Evolutionary conservation across 2,888 invertebrate species (phyloP), one percentile per base, ranked within the genome.

Genomic region (Lithosia quadra): DNA sequence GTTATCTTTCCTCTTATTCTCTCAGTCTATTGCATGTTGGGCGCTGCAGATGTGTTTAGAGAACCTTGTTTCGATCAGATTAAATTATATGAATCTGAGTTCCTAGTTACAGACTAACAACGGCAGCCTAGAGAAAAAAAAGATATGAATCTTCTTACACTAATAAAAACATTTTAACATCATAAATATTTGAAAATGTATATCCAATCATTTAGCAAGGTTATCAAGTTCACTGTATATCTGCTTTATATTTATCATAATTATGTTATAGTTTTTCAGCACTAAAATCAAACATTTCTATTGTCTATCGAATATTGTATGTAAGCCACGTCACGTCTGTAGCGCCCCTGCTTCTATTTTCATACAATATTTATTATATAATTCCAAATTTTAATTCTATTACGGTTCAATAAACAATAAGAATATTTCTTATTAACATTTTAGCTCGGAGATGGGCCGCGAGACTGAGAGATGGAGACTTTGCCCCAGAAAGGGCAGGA

Each of bases 381-480:
- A 73, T 67, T 70, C 65, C 1, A 75, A 74, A 63, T 68, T 74
- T 28, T 71, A 66, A 65, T 67, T 53, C 43, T 67, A 34, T 65
- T 64, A 49, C 69, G 61, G 60, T 77, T 57, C 62, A 71, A 49
- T 84, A 84, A 83, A 82, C 82, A 84, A 86, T 86, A 84, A 83
- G 82, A 77, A 82, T 76, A 85, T 87, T 88, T 90, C 84, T 90
- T 93, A 84, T 90, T 93, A 86, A 81, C 82, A 89, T 94, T 95
- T 93, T 94, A 95, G 94, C 90, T 88, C 83, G 90, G 92, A 90
- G 91, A 81, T 84, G 85, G 90, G 86, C 84, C 90, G 88, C 85
- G 93, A 92, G 90, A 92, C 90, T 88, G 94, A 95, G 89, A 90
- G 92, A 84, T 93, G 94, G 94, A 88, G 92, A 88, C 92, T 94